phyloP scores from a whole-genome alignment of 2,888 invertebrate genomes.

The Callyntrura guangdongensis region DNA sequence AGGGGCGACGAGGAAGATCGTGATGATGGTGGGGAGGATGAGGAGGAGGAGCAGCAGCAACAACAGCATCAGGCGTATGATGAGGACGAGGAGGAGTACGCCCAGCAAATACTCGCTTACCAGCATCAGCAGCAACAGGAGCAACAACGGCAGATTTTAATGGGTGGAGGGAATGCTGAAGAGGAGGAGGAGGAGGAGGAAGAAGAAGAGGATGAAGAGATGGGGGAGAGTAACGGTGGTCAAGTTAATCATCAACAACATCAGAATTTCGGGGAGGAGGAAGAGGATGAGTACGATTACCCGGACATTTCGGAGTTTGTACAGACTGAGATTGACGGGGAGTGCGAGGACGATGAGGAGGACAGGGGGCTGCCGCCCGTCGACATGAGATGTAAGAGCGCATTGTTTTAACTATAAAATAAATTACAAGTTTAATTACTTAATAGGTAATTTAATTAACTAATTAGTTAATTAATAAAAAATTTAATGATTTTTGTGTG shows the following conservation, averaged over 20 bases:
- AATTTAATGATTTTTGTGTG: too few relatives aligned
- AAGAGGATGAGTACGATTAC: slow-evolving; percentile 72
- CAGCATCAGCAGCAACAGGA: slow-evolving; percentile 20
- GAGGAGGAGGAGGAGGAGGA: slow-evolving; percentile 51
- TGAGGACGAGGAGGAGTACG: slow-evolving; percentile 42
- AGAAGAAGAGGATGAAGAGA: slow-evolving; percentile 58
- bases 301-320: slow-evolving; percentile 73
- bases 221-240: neutral
- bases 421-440: too few relatives aligned
- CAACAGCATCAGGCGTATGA: neutral
- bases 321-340: slow-evolving; percentile 69
- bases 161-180: neutral
- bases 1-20: neutral
- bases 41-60: neutral
- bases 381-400: slow-evolving; percentile 43
- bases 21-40: too few relatives aligned
- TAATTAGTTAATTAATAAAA: neutral
- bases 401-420: too few relatives aligned
- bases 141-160: slow-evolving; percentile 9
- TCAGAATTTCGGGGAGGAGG: slow-evolving; percentile 36
- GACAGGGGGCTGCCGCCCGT: slow-evolving; percentile 70
- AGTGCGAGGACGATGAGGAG: slow-evolving; percentile 70
- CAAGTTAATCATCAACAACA: neutral
- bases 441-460: too few relatives aligned
- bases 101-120: neutral